Evolutionary conservation across 2,888 invertebrate species (phyloP), one percentile per base, ranked within the genome.

Genomic region (Acronicta aceris): DNA sequence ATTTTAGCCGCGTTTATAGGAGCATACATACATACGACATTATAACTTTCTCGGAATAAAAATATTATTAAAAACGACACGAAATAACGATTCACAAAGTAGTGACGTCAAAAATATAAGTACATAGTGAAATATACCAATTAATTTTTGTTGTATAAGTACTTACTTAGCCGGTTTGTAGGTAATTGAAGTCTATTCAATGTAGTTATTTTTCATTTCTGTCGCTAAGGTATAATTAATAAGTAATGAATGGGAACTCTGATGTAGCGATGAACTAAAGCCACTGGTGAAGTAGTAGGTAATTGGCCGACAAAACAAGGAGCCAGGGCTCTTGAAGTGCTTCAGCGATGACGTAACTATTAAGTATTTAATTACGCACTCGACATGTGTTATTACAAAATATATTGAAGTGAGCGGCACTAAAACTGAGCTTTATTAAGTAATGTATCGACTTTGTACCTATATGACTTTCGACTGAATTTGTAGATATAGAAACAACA

Each of bases 21-120:
- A 50, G 21, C 21, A n/a, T n/a, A 42, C 25, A 12, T 63, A 66
- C 70, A 71, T 71, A 71, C 54, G 71, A 59, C 54, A 71, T 71
- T 71, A 59, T 63, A 71, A 59, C 67, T 55, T 63, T 57, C 47
- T 40, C 15, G 27, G 41, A 63, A 67, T 68, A 59, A 58, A 63
- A 38, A n/a, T 36, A 48, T 25, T 47, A 16, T 15, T n/a, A 21
- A 53, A 52, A 30, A 50, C 25, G 33, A 43, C 10, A 40, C 12
- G 17, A 53, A 46, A 42, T 57, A 36, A 13, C 6, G 13, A 38
- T 43, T 25, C 33, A 16, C 13, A 15, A 17, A 16, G 16, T 13
- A 12, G 16, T 7, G 9, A 9, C 38, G 25, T 8, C 8, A 25
- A 43, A 54, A 47, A 33, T 47, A 1, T 13, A 54, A 51, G 16